Base-by-base conservation (phyloP, 2,888 invertebrate species). In the Cosmopolites sordidus region DNA sequence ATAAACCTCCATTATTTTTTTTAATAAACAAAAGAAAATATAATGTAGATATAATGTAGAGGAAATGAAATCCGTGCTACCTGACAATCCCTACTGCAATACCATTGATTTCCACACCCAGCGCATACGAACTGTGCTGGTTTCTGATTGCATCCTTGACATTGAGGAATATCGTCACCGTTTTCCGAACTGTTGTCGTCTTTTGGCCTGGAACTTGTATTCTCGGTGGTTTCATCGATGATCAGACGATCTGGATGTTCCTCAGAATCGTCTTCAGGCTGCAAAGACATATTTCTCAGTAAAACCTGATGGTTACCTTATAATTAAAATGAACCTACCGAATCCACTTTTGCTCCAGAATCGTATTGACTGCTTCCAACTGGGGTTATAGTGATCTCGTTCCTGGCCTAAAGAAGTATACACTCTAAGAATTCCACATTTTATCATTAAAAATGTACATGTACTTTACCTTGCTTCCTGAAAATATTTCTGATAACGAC, bases 81-180 rank as follows among this genome's bases (percentile, higher is more conserved):
- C 86, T 94, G 94, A 73, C 94, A 95, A 60, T 90, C 88, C 49
- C 91, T 80, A 69, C 91, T 92, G 79, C 94, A 95, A 74, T 95
- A 94, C 92, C 93, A 94, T 76, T 92, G 92, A 75, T 89, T 90
- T 61, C 87, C 89, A 73, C 92, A 93, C 44, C 89, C 91, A 40
- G 91, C 91, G 72, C 92, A 93, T 39, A 91, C 89, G 69, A 89
- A 92, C 75, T 88, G 89, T 56, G 92, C 91, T 64, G 87, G 82
- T 59, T 84, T 81, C 54, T 84, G 82, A 62, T 87, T 83, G 72
- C 92, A 93, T 60, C 92, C 90, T 79, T 92, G 92, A 73, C 92
- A 93, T 61, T 84, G 81, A 45, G 89, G 89, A 59, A 86, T 80
- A 63, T 78, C 74, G 68, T 76, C 77, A 14, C 76, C 74, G 16